phyloP scores from a whole-genome alignment of 53 echinoderm and acorn worm genomes.

The Holothuria scabra region DNA sequence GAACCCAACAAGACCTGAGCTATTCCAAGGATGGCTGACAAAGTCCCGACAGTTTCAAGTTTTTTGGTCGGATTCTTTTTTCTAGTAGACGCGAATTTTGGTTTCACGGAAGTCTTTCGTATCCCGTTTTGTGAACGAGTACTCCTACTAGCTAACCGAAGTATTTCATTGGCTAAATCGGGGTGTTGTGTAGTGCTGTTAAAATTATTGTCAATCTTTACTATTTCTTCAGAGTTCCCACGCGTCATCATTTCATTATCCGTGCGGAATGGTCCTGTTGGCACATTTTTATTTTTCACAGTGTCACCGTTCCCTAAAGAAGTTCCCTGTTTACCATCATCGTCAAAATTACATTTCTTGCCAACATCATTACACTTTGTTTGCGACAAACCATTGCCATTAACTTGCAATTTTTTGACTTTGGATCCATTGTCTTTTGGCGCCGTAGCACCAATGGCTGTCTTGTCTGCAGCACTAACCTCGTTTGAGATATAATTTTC shows the following conservation, averaged over 20 bases:
- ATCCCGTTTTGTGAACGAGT: neutral
- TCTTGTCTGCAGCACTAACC: no score
- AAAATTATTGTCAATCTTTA: neutral
- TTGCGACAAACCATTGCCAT: neutral
- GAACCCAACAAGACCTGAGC: neutral
- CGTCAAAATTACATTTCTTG: neutral
- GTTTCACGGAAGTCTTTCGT: neutral
- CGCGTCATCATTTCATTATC: neutral
- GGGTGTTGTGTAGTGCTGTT: neutral
- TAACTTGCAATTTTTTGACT: neutral
- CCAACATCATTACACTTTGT: neutral
- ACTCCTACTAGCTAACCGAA: neutral
- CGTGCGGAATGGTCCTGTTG: no score
- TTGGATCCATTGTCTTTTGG: neutral
- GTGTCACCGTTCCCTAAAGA: neutral
- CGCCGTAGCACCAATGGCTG: neutral
- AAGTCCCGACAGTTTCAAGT: conserved; percentile 18
- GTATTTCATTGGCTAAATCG: neutral
- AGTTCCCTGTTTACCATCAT: neutral
- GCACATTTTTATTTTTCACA: neutral
- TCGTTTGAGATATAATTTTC: no score
- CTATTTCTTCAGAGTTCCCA: neutral
- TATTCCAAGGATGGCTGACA: neutral
- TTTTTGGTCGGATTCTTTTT: conserved; percentile 13
- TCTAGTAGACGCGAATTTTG: neutral